Percentiles rank a stretch among this genome's conserved stretches.
Evolutionary conservation across 2,113 vertebrate species (phyloP).

Genomic region (Ia io): DNA sequence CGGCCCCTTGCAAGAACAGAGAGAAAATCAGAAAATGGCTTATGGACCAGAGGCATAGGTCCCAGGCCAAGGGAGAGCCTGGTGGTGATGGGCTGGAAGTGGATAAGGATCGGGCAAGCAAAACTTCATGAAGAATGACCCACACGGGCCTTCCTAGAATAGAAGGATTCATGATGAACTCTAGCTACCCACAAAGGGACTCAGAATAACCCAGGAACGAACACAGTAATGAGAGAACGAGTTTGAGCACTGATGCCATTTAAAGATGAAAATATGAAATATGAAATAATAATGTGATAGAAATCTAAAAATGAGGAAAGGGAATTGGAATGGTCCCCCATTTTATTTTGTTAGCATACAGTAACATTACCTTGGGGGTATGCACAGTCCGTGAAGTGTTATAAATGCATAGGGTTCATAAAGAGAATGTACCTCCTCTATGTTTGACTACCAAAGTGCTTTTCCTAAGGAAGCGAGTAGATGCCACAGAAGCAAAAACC

Average conservation of each 20-base stretch:
- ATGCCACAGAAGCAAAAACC: background rate
- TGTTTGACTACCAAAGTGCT: background rate
- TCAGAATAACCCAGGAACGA: background rate
- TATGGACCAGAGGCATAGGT: background rate
- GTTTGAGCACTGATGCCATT: background rate
- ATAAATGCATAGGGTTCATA: background rate
- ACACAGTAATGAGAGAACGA: background rate
- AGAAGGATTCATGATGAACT: background rate
- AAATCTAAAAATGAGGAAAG: background rate
- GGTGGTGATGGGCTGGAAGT: too few relatives aligned
- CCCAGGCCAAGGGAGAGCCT: background rate
- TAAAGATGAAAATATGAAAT: background rate
- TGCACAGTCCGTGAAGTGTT: background rate
- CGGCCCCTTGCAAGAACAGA: background rate
- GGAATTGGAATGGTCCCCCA: background rate
- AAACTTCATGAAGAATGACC: background rate
- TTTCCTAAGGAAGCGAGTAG: background rate
- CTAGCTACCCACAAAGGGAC: background rate
- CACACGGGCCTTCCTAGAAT: background rate
- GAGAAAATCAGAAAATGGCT: background rate
- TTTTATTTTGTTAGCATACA: background rate
- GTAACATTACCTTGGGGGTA: background rate
- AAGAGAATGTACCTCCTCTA: background rate
- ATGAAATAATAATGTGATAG: background rate
- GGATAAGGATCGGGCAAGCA: background rate